These are phyloP conservation scores for Ceramica pisi DNA, from an alignment of 2,888 invertebrate genomes.

Conservation along the genomic window DNA sequence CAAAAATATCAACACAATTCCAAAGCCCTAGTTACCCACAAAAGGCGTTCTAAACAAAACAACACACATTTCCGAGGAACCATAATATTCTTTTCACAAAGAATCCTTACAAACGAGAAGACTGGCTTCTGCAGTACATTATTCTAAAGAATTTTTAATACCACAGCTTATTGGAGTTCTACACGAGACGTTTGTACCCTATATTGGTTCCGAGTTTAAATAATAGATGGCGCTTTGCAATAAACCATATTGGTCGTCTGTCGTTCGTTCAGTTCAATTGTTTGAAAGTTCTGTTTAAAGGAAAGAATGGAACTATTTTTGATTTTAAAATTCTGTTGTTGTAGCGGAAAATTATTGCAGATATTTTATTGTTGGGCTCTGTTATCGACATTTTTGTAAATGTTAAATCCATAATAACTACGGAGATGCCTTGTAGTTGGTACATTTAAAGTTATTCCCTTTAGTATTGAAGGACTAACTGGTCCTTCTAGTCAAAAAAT, in stretches of 20 bases:
- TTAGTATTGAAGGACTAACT: not conserved
- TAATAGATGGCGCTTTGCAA: constrained; percentile 75
- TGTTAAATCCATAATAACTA: not conserved
- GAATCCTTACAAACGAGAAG: constrained; percentile 48
- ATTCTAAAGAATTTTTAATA: constrained; percentile 74
- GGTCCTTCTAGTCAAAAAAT: no score
- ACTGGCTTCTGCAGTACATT: constrained; percentile 55
- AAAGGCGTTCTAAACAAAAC: constrained; percentile 21
- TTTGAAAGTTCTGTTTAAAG: constrained; percentile 36
- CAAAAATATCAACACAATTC: not conserved
- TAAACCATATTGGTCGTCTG: constrained; percentile 67
- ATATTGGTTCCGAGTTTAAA: constrained; percentile 73
- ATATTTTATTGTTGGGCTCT: not conserved
- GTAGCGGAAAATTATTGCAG: not conserved
- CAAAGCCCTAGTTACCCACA: not conserved
- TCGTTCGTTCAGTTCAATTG: constrained; percentile 59
- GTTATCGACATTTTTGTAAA: not conserved
- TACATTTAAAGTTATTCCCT: not conserved
- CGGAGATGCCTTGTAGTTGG: not conserved
- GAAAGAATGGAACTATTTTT: constrained; percentile 52
- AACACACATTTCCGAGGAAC: constrained; percentile 15
- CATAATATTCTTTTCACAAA: constrained; percentile 57
- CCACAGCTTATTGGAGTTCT: constrained; percentile 64
- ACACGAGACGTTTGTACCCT: constrained; percentile 59
- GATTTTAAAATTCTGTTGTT: constrained; percentile 42